Evolutionary conservation across 2,113 vertebrate genomes (phyloP).

Genomic region (Trachemys scripta): DNA sequence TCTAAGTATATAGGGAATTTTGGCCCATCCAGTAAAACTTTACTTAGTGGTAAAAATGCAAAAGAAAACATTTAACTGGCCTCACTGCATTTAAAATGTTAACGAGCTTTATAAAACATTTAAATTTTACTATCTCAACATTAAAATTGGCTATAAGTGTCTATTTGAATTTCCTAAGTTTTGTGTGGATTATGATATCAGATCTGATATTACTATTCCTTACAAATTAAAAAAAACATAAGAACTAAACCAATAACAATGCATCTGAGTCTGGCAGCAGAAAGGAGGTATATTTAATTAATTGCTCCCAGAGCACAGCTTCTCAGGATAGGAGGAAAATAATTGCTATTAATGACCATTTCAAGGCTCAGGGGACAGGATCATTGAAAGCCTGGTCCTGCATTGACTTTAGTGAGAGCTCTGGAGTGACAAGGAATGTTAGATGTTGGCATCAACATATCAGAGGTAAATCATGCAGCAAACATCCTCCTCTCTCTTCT

Average conservation of each 20-base stretch:
- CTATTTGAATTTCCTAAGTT: neutral
- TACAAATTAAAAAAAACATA: neutral
- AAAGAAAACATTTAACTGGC: neutral
- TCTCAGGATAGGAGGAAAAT: slow-evolving; percentile 6
- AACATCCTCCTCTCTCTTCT: neutral
- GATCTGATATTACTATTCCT: neutral
- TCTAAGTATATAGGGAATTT: neutral
- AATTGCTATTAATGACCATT: neutral
- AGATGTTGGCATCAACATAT: neutral
- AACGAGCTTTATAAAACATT: neutral
- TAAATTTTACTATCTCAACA: neutral
- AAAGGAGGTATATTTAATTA: neutral
- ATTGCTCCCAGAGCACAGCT: neutral
- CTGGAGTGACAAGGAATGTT: neutral
- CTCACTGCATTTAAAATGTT: accelerated
- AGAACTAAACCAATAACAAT: neutral
- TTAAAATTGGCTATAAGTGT: neutral
- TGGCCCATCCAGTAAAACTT: neutral
- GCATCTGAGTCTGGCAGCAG: accelerated
- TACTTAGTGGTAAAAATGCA: neutral
- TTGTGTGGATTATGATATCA: accelerated
- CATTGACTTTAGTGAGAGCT: slow-evolving; percentile 14
- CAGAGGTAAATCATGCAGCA: neutral
- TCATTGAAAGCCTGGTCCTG: neutral
- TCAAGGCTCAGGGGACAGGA: slow-evolving; percentile 7